Conservation (phyloP, 2,888 invertebrate species). For the Pinctada fucata region DNA sequence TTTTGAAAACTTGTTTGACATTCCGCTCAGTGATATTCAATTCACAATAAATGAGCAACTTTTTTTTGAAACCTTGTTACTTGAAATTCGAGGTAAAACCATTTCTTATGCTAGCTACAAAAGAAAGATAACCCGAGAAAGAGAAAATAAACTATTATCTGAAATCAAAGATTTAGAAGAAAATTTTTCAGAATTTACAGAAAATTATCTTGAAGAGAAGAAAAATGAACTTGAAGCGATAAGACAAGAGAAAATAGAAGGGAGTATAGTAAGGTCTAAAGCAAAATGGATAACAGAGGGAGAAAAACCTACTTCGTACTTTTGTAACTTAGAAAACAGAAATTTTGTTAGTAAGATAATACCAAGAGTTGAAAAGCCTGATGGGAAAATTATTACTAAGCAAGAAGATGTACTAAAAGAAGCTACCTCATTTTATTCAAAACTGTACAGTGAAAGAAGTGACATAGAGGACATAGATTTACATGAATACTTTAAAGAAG, state of each 20-base stretch:
- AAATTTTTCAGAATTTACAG: not conserved
- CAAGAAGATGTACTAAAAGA: no score
- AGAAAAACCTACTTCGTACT: constrained; percentile 2
- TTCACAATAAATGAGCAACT: constrained; percentile 29
- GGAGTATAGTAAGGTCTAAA: not conserved
- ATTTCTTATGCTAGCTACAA: constrained; percentile 13
- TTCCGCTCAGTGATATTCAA: constrained; percentile 15
- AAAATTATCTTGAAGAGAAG: not conserved
- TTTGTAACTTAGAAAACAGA: constrained; percentile 6
- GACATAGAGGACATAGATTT: no score
- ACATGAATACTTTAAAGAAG: no score
- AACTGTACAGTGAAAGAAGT: no score
- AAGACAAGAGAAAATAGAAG: constrained; percentile 8
- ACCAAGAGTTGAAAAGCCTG: not conserved
- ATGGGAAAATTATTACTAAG: not conserved
- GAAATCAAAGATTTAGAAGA: not conserved
- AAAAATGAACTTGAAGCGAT: not conserved
- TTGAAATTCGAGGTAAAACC: constrained; percentile 21
- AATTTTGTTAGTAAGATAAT: constrained; percentile 7
- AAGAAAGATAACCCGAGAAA: not conserved
- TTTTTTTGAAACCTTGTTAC: constrained; percentile 27
- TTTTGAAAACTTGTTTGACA: constrained; percentile 6
- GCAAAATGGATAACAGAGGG: constrained; percentile 5
- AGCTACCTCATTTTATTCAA: no score
- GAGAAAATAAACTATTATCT: not conserved